Conservation (phyloP, 1,140 invertebrate species). For the Zelostemma sp. region DNA sequence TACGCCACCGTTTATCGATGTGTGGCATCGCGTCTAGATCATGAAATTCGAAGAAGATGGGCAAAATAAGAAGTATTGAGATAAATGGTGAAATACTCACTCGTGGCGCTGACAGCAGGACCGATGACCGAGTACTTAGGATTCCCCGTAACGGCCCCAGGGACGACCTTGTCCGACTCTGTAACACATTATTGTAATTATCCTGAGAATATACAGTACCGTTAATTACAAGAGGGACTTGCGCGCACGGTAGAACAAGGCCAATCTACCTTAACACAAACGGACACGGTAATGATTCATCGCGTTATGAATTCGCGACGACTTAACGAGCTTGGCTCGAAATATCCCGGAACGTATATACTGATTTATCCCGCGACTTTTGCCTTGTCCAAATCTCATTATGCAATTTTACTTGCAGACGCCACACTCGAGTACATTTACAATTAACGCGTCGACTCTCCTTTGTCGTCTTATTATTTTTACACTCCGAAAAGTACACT, state of each 20-base stretch:
- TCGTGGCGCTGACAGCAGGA: constrained; percentile 71
- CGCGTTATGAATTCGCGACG: constrained; percentile 58
- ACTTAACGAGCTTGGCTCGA: constrained; percentile 32
- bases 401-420: not conserved
- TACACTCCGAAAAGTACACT: not conserved
- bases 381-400: not conserved
- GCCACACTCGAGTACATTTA: not conserved
- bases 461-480: not conserved
- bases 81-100: constrained; percentile 63
- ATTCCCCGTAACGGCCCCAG: constrained; percentile 64
- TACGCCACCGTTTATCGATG: no score
- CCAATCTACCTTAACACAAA: constrained; percentile 70
- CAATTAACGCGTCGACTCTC: not conserved
- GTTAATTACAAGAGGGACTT: constrained; percentile 66
- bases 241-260: constrained; percentile 53
- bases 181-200: constrained; percentile 71
- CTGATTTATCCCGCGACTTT: constrained; percentile 30
- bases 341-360: constrained; percentile 34
- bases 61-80: no score
- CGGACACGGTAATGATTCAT: constrained; percentile 63
- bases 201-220: constrained; percentile 67
- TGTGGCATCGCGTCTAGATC: no score
- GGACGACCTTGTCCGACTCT: constrained; percentile 68
- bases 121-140: constrained; percentile 69
- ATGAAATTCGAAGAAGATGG: no score